phyloP scores from a whole-genome alignment of 2,797 vertebrate species.

The Eulemur rubriventer region DNA sequence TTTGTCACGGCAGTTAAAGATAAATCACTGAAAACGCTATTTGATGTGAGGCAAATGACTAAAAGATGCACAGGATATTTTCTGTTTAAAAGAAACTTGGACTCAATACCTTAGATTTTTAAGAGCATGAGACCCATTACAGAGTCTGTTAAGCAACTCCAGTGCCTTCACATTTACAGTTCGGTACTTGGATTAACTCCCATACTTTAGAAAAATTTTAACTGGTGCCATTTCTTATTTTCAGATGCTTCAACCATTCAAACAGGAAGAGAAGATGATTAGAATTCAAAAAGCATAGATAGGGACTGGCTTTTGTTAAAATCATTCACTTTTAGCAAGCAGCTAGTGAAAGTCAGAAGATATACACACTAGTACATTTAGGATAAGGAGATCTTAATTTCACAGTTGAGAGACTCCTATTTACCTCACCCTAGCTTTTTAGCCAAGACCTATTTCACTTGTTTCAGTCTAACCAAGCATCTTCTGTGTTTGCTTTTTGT shows the following conservation, averaged over 20 bases:
- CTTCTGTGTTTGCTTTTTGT: neutral
- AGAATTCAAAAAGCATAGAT: neutral
- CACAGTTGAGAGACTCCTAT: slow-evolving; percentile 7
- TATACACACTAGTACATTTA: neutral
- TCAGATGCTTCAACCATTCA: neutral
- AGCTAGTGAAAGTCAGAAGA: neutral
- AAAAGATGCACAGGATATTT: neutral
- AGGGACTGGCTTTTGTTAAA: neutral
- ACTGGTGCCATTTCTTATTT: neutral
- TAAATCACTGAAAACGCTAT: neutral
- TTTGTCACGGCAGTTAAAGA: neutral
- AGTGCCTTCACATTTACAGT: neutral
- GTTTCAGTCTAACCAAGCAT: neutral
- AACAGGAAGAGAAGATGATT: neutral
- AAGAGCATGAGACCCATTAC: neutral
- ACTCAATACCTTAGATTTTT: neutral
- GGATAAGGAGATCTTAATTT: neutral
- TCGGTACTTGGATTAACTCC: neutral
- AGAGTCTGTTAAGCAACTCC: neutral
- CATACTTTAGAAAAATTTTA: neutral
- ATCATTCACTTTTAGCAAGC: neutral
- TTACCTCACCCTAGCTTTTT: neutral
- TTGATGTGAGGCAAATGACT: neutral
- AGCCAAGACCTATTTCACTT: neutral
- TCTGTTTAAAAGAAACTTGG: neutral